Conservation (phyloP, 2,797 vertebrate species). For the Parotocinclus haroldoi region DNA sequence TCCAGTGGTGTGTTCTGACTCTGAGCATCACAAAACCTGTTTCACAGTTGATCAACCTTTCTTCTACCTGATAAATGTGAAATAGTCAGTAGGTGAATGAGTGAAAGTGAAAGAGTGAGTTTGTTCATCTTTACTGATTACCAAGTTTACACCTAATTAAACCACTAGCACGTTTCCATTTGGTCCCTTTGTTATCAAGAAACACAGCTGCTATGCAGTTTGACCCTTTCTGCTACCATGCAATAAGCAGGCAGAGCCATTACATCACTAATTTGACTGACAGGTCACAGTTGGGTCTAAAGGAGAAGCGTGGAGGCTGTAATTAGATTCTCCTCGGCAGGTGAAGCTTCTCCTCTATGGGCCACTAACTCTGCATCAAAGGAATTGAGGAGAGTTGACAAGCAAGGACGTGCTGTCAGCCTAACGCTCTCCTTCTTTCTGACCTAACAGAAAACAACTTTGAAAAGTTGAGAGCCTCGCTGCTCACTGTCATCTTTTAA, state of each 20-base stretch:
- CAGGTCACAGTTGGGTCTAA: conserved; percentile 32
- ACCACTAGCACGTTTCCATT: conserved; percentile 3
- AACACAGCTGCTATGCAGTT: conserved; percentile 21
- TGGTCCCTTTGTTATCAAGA: conserved; percentile 22
- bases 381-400: conserved; percentile 31
- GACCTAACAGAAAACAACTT: conserved; percentile 13
- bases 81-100: too few relatives aligned
- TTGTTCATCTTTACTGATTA: conserved; percentile 12
- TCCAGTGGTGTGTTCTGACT: too few relatives aligned
- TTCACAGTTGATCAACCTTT: too few relatives aligned
- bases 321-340: conserved; percentile 50
- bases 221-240: conserved; percentile 14
- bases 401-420: conserved; percentile 25
- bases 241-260: conserved; percentile 40
- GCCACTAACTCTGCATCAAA: conserved; percentile 34
- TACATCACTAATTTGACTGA: conserved; percentile 51
- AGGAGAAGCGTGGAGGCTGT: conserved; percentile 31
- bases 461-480: conserved; percentile 1
- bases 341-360: conserved; percentile 40
- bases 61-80: too few relatives aligned
- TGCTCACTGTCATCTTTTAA: background rate
- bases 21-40: too few relatives aligned
- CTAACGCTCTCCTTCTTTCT: background rate
- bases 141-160: conserved; percentile 27
- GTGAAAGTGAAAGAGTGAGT: too few relatives aligned